phyloP scores from a whole-genome alignment of 2,113 vertebrate species.

The Pungitius pungitius region DNA sequence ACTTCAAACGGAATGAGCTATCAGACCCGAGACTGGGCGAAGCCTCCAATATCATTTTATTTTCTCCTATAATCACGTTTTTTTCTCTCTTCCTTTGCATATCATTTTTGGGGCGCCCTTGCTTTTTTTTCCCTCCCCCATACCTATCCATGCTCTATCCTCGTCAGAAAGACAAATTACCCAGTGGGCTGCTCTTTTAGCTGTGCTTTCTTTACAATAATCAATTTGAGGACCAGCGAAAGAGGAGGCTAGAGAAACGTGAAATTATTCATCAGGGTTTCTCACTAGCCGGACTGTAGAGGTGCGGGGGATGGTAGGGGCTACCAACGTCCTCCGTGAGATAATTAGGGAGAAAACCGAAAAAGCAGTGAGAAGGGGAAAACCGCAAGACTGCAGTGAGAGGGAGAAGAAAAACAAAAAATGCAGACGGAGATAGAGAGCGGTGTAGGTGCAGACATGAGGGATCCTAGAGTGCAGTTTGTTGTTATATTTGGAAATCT shows the following conservation, averaged over 20 bases:
- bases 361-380: slow-evolving; percentile 46
- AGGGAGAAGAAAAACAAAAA: not conserved
- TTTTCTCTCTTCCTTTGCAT: slow-evolving; percentile 61
- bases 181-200: slow-evolving; percentile 74
- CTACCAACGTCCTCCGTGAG: slow-evolving; percentile 64
- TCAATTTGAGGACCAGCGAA: slow-evolving; percentile 77
- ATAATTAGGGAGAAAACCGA: slow-evolving; percentile 74
- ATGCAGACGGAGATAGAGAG: slow-evolving; percentile 36
- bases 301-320: slow-evolving; percentile 68
- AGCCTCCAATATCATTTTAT: slow-evolving; percentile 68
- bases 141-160: slow-evolving; percentile 49
- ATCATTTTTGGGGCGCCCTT: slow-evolving; percentile 39
- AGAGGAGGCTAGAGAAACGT: slow-evolving; percentile 74
- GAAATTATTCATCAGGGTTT: slow-evolving; percentile 81
- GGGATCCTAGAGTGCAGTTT: slow-evolving; percentile 39
- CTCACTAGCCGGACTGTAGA: slow-evolving; percentile 46
- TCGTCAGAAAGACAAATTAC: slow-evolving; percentile 79
- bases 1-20: slow-evolving; percentile 79
- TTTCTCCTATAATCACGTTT: slow-evolving; percentile 61
- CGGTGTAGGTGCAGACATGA: slow-evolving; percentile 40
- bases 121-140: slow-evolving; percentile 41
- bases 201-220: slow-evolving; percentile 77
- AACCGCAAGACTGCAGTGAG: slow-evolving; percentile 37
- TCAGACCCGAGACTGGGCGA: slow-evolving; percentile 58
- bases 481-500: slow-evolving; percentile 73